A percentile compares a stretch with the other conserved stretches of the same genome.
Evolutionary conservation across 2,888 invertebrate species (phyloP).

Genomic region (Macrophya annulata): DNA sequence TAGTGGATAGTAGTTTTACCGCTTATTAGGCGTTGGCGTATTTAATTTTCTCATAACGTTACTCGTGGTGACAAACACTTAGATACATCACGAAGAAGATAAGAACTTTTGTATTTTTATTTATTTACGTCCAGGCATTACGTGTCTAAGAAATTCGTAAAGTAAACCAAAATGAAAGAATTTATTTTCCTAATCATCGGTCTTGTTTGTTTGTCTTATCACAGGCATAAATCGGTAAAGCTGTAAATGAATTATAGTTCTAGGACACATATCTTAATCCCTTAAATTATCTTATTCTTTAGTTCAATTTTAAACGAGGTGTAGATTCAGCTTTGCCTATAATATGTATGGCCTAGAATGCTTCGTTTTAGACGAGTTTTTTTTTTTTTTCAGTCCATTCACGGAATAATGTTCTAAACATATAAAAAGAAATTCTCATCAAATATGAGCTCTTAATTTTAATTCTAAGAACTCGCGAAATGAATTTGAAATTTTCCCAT

Average conservation of each 20-base stretch:
- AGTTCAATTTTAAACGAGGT: background rate
- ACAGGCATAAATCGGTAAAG: background rate
- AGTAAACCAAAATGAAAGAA: background rate
- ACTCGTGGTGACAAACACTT: slow-evolving; percentile 12
- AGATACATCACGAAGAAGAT: background rate
- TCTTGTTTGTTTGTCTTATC: background rate
- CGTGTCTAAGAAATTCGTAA: background rate
- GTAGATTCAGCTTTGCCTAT: background rate
- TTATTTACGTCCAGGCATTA: background rate
- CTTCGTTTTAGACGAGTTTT: too few relatives aligned
- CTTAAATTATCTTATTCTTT: background rate
- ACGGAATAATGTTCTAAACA: too few relatives aligned
- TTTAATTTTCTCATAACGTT: background rate
- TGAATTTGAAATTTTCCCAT: too few relatives aligned
- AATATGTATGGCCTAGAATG: too few relatives aligned
- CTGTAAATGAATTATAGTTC: background rate
- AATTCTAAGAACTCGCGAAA: too few relatives aligned
- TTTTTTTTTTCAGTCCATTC: too few relatives aligned
- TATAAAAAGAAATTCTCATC: too few relatives aligned
- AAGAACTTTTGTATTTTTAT: background rate
- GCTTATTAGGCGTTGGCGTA: slow-evolving; percentile 61
- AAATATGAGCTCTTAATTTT: too few relatives aligned
- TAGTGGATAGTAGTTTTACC: slow-evolving; percentile 15
- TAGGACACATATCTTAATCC: background rate
- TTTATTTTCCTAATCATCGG: background rate